These are phyloP conservation scores for Helarctos malayanus DNA, from an alignment of 2,797 vertebrate genomes.

Conservation along the genomic window DNA sequence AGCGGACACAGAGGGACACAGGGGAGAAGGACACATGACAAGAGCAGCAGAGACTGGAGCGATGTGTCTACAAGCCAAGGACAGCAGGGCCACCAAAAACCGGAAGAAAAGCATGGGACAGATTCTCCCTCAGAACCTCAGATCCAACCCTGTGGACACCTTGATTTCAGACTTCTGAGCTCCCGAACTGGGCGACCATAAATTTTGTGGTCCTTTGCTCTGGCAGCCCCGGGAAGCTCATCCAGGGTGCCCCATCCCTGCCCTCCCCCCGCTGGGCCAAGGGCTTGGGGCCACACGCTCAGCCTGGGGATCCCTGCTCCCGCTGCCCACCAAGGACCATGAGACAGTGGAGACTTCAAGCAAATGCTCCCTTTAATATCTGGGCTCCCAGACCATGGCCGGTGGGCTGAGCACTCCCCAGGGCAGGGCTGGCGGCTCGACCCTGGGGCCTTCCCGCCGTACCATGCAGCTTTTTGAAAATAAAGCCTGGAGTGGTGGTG, in stretches of 20 bases:
- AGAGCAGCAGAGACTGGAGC: background rate
- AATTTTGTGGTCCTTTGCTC: background rate
- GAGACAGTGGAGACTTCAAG: slow-evolving; percentile 25
- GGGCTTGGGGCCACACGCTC: background rate
- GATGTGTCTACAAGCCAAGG: background rate
- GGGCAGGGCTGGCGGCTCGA: background rate
- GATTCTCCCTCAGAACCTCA: background rate
- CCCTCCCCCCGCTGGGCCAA: background rate
- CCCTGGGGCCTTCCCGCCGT: background rate
- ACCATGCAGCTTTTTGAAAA: background rate
- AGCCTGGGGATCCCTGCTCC: too few species aligned
- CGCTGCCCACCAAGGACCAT: background rate
- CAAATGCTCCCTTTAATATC: slow-evolving; percentile 62
- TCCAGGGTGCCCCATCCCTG: accelerated
- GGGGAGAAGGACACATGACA: background rate
- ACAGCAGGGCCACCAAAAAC: background rate
- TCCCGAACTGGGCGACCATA: background rate
- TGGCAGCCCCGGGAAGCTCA: background rate
- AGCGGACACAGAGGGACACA: background rate
- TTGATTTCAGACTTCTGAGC: background rate
- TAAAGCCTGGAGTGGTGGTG: background rate
- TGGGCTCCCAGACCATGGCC: background rate
- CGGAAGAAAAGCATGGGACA: background rate
- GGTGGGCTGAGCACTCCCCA: background rate
- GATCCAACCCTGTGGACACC: background rate